Base-by-base conservation (phyloP, 2,113 vertebrate species). In the Phoxinus phoxinus region DNA sequence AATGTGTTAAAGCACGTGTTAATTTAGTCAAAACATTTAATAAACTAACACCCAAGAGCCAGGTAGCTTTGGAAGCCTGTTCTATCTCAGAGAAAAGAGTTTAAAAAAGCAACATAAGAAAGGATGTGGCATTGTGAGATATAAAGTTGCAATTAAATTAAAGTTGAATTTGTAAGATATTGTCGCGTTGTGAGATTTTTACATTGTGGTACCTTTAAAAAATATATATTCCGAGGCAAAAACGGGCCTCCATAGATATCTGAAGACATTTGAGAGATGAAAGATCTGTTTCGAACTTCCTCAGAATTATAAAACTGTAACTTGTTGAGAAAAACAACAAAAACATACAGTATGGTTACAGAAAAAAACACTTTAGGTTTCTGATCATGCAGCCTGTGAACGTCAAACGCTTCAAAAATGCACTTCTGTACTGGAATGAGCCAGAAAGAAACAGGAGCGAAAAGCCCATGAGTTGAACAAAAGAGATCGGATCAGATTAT, bases 381-480 rank as follows among this genome's bases (percentile, higher is more conserved):
- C 90, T 94, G 91, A 93, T 94, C 93, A 94, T 93, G 93, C 91
- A 92, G 90, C 92, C 85, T 89, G 91, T 91, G 93, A 93, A 93
- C 90, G 46, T 80, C 37, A 80, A 63, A 63, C 5, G 2, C n/a
- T 27, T 46, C 23, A 46, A 30, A 46, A 30, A 80, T 8, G 5
- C 9, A 12, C 30, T 58, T 41, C 53, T 17, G 23, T 59, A 4
- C 53, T 79, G 59, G 48, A 72, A 23, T 27, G 32, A 85, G 12
- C 37, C 25, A 44, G 7, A 51, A 23, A 90, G 92, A 91, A 93
- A 92, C 91, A 91, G 91, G 90, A 90, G 92, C 90, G 92, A 84
- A 87, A 84, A 94, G 93, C 92, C 92, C 93, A 93, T 93, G 92
- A 93, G 91, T 95, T 94, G 92, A 94, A 94, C 93, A 94, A 95